Evolutionary conservation across 1,140 invertebrate species (phyloP), one percentile per base, ranked within the genome.

Genomic region (Diabrotica undecimpunctata): DNA sequence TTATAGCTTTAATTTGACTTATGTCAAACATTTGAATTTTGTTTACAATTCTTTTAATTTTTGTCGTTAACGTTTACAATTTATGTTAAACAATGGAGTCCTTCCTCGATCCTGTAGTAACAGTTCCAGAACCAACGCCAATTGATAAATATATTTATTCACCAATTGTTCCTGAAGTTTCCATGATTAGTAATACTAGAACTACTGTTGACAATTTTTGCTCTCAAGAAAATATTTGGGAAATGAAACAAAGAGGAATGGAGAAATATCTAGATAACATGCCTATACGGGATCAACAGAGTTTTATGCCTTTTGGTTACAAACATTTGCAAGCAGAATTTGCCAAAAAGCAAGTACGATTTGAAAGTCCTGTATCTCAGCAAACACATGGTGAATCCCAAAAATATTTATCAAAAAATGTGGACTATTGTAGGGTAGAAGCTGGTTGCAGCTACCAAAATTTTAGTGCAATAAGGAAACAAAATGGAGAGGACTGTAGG

Each of bases 91-190:
- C 5, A n/a, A 46, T 46, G 41, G 41, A 46, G 8, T 46, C 41
- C 8, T 5, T 46, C n/a, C 41, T 46, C 6, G 41, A 46, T 5
- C 41, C 41, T n/a, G 8, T n/a, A 10, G n/a, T 46, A 46, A 46
- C 8, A 10, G 5, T 46, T n/a, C 41, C 41, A 46, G 41, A 46
- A 46, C 41, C 41, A 46, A 46, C 41, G 4, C 41, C 41, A 46
- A 6, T 46, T 10, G 41, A 6, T 6, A 46, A 46, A 46, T 46
- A 46, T n/a, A 46, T 46, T 10, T 46, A 10, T 46, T 61, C 54
- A 41, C 67, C 70, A 37, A 57, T 69, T 10, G 72, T 75, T n/a
- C 76, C 76, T 46, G 76, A 77, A 69, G 71, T 74, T 36, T 77
- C 76, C 51, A 67, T 77, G 51, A 35, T 71, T 37, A 46, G 61